Conservation (phyloP, 2,888 invertebrate species). For the Pseudoips prasinana region DNA sequence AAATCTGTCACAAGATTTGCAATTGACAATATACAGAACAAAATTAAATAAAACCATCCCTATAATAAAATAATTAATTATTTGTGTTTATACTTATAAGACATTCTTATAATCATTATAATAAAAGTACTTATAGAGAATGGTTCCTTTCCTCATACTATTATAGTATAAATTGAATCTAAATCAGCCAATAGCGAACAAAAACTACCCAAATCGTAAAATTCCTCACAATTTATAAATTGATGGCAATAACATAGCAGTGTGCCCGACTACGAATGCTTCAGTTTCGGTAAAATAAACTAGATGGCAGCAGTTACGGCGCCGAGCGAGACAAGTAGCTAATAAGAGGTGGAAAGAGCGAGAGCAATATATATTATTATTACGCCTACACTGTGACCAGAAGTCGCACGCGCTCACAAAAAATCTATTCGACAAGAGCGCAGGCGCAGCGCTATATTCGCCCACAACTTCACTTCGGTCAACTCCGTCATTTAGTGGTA, state of each 20-base stretch:
- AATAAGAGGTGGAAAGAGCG: constrained; percentile 44
- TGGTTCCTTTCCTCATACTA: too few relatives aligned
- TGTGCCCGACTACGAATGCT: too few relatives aligned
- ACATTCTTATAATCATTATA: too few relatives aligned
- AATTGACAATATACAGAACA: too few relatives aligned
- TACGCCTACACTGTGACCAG: constrained; percentile 74
- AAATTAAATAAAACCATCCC: too few relatives aligned
- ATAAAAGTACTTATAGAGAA: too few relatives aligned
- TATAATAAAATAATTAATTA: too few relatives aligned
- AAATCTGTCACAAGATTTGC: too few relatives aligned
- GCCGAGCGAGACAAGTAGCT: constrained; percentile 40
- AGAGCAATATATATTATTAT: constrained; percentile 63
- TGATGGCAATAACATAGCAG: constrained; percentile 9
- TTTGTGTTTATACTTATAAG: too few relatives aligned
- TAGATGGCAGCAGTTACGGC: constrained; percentile 59
- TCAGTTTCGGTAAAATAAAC: neutral
- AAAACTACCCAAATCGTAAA: too few relatives aligned
- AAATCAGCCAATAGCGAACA: too few relatives aligned
- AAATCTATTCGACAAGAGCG: constrained; percentile 71
- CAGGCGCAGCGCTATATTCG: constrained; percentile 77
- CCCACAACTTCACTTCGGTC: constrained; percentile 80
- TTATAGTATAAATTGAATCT: too few relatives aligned
- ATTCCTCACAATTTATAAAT: neutral
- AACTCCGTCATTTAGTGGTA: constrained; percentile 79
- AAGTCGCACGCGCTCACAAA: constrained; percentile 77